A percentile compares a stretch with the other conserved stretches of the same genome.
Conservation (phyloP, 2,113 vertebrate genomes). For the Muscicapa adusta region DNA sequence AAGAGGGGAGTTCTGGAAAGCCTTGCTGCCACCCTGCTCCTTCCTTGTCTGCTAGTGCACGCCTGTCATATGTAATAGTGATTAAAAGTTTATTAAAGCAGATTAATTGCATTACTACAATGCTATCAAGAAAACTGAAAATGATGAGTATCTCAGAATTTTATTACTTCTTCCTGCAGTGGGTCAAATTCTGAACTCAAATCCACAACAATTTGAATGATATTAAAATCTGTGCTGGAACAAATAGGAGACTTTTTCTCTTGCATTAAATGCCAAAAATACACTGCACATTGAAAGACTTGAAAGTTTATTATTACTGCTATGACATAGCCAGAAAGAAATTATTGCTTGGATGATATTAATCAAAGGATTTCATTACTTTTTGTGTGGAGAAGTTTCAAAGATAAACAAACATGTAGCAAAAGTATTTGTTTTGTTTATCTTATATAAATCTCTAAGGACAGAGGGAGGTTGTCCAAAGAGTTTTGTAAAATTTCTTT, state of each 20-base stretch:
- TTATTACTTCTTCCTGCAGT: slow-evolving; percentile 34
- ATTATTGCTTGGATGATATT: slow-evolving; percentile 70
- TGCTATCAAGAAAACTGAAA: slow-evolving; percentile 7
- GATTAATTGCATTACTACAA: not conserved
- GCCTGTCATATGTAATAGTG: not conserved
- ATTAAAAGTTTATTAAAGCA: slow-evolving; percentile 33
- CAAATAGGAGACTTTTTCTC: slow-evolving; percentile 37
- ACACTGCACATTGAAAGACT: slow-evolving; percentile 17
- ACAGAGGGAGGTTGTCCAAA: slow-evolving; percentile 19
- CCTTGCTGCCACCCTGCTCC: not conserved
- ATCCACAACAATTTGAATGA: not conserved
- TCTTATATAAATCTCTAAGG: slow-evolving; percentile 17
- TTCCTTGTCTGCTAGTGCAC: not conserved
- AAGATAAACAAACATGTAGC: slow-evolving; percentile 61
- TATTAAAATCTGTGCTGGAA: not conserved
- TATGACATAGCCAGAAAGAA: slow-evolving; percentile 62
- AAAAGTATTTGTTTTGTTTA: slow-evolving; percentile 62
- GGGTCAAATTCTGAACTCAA: not conserved
- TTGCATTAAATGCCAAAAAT: slow-evolving; percentile 56
- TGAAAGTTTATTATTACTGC: slow-evolving; percentile 73
- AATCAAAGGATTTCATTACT: slow-evolving; percentile 74
- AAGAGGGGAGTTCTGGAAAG: not conserved
- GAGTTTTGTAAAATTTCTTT: not conserved
- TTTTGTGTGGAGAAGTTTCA: slow-evolving; percentile 62
- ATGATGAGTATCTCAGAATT: slow-evolving; percentile 5